These are phyloP conservation scores for Drosophila kepulauana DNA, from an alignment of 1,140 invertebrate genomes.

Conservation along the genomic window DNA sequence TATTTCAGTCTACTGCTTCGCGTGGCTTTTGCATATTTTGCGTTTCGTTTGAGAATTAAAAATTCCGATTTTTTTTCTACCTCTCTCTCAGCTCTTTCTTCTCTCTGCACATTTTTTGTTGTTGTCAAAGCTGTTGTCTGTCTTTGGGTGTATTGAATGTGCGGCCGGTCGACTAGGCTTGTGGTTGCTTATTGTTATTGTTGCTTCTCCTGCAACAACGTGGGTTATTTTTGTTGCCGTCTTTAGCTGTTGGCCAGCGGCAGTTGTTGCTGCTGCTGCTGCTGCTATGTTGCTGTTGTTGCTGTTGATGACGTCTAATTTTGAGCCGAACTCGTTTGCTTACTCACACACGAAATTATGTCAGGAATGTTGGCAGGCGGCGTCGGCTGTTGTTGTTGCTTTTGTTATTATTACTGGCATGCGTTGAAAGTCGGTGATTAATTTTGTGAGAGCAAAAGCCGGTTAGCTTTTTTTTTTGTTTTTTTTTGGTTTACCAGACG, in stretches of 20 bases:
- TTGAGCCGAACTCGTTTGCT: constrained; percentile 77
- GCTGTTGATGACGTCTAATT: constrained; percentile 76
- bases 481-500: constrained; percentile 49
- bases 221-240: constrained; percentile 34
- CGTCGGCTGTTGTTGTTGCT: constrained; percentile 20
- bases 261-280: constrained; percentile 9
- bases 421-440: constrained; percentile 68
- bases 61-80: constrained; percentile 53
- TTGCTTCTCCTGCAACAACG: constrained; percentile 35
- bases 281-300: constrained; percentile 20
- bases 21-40: constrained; percentile 44
- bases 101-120: constrained; percentile 6
- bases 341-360: constrained; percentile 81
- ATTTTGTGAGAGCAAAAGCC: constrained; percentile 65
- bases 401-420: constrained; percentile 33
- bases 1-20: constrained; percentile 20
- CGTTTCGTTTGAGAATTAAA: constrained; percentile 47
- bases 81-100: constrained; percentile 7
- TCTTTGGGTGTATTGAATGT: constrained; percentile 39
- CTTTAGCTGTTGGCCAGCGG: constrained; percentile 20
- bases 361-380: constrained; percentile 76
- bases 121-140: constrained; percentile 32
- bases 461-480: constrained; percentile 47
- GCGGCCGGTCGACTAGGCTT: constrained; percentile 17
- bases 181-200: constrained; percentile 29